A percentile compares a stretch with the other conserved stretches of the same genome.
phyloP scores from a whole-genome alignment of 92 coral and sea anemone genomes.

The Palythoa grandis region DNA sequence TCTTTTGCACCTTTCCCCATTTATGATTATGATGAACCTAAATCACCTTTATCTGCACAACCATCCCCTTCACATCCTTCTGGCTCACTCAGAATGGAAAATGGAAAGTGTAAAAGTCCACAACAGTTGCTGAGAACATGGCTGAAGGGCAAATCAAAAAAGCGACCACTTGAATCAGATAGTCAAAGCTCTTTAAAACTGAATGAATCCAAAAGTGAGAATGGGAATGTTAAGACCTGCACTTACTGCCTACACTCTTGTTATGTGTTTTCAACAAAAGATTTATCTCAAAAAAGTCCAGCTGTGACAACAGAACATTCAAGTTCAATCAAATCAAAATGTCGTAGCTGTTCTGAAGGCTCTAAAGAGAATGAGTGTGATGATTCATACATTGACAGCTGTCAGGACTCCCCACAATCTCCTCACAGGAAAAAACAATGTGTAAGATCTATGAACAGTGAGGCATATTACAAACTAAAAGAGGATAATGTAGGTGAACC shows the following conservation, averaged over 20 bases:
- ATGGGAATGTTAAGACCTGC: background rate
- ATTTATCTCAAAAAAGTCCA: background rate
- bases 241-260: background rate
- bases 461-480: background rate
- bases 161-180: constrained; percentile 31
- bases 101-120: constrained; percentile 68
- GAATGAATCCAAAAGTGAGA: background rate
- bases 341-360: constrained; percentile 3
- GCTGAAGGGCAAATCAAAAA: constrained; percentile 60
- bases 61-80: constrained; percentile 44
- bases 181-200: background rate
- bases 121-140: constrained; percentile 81
- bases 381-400: background rate
- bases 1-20: constrained; percentile 36
- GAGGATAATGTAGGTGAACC: background rate
- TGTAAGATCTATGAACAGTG: background rate
- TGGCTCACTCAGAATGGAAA: constrained; percentile 49
- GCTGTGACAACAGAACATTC: background rate
- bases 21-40: constrained; percentile 24
- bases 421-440: constrained; percentile 29
- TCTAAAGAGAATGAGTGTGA: constrained; percentile 22
- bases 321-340: background rate
- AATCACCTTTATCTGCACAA: constrained; percentile 39
- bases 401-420: constrained; percentile 13
- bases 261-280: background rate